Conservation (phyloP, 2,113 vertebrate genomes). For the rabbit (Oryctolagus cuniculus) region mOryCun1.1 NC_091436.1:77674501-77675000, state of each 20-base stretch:
- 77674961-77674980: neutral
- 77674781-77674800: neutral
- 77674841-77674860: neutral
- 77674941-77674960: neutral
- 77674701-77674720: neutral
- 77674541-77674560: neutral
- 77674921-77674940: neutral
- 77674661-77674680: conserved; percentile 23
- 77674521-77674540: neutral
- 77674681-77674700: neutral
- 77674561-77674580: neutral
- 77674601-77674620: neutral
- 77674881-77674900: conserved; percentile 33
- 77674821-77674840: conserved; percentile 33
- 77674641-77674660: neutral
- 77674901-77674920: conserved; percentile 21
- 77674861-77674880: neutral
- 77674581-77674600: too few relatives aligned
- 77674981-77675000: neutral
- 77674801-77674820: neutral
- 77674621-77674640: neutral
- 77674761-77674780: neutral
- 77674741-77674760: neutral
- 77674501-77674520: neutral
- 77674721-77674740: neutral